Base-by-base conservation (phyloP, 1,140 invertebrate genomes). In the Brachionus rotundiformis region DNA sequence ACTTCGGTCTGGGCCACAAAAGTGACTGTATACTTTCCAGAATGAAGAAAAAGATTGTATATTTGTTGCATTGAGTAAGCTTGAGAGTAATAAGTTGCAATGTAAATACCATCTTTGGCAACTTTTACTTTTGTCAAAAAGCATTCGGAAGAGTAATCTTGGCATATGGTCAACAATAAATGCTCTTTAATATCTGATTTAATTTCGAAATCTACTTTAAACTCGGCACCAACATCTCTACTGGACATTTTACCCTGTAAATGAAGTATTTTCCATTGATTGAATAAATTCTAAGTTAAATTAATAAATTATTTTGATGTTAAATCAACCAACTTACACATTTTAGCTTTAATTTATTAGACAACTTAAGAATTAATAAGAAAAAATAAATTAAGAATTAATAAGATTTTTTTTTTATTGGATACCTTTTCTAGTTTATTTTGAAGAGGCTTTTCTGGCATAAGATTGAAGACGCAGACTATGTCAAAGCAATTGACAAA, bases 401-500 rank as follows among this genome's bases (percentile, higher is more conserved):
- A n/a, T n/a, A n/a, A n/a, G n/a, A n/a, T n/a, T n/a, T n/a, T n/a
- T 11, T 33, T 10, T 11, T 11, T 11, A 59, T 59, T 23, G 25
- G 8, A 63, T 63, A 63, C 61, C 16, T 31, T 63, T 63, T 63
- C 29, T 29, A 2, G 13, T 29, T 29, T 29, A 23, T 11, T 29
- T 13, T 29, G 16, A n/a, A 63, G 10, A n/a, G 61, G 27, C n/a
- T 63, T 63, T 27, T 63, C 61, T 1, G 61, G 61, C 5, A 63
- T n/a, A 29, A 63, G 29, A 19, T 63, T 63, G 23, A 29, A 63
- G 3, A 63, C 61, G 11, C 61, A 63, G 6, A 63, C 29, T 29
- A 29, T 63, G n/a, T 63, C 61, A 63, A 63, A 63, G 16, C 61
- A 63, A 63, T 63, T 33, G 11, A 63, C n/a, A 63, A 63, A 63